These are phyloP conservation scores for Euura lappo DNA, from an alignment of 1,140 invertebrate species.

Conservation along the genomic window DNA sequence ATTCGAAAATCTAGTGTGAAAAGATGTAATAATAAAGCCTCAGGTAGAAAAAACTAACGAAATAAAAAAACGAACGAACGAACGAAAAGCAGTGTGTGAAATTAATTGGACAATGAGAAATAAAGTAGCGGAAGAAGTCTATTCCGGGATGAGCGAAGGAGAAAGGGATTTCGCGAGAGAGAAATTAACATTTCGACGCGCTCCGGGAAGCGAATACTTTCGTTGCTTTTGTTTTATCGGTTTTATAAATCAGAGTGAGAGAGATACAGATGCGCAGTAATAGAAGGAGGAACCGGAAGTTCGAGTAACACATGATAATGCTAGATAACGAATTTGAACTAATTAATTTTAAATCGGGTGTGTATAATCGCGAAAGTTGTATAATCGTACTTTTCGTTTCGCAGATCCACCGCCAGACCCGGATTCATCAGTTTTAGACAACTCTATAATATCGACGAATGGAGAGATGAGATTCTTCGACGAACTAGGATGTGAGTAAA, in stretches of 20 bases:
- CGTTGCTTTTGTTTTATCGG: background rate
- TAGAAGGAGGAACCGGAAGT: background rate
- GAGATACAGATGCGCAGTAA: too few relatives aligned
- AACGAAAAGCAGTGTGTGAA: constrained; percentile 34
- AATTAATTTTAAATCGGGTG: background rate
- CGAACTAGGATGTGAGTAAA: constrained; percentile 63
- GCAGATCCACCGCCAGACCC: background rate
- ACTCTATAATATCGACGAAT: constrained; percentile 17
- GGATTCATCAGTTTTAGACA: background rate
- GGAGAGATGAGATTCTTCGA: constrained; percentile 63
- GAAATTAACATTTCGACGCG: background rate
- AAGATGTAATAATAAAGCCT: constrained; percentile 5
- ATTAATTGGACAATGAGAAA: constrained; percentile 18
- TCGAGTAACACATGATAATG: background rate
- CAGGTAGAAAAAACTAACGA: too few relatives aligned
- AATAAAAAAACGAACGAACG: constrained; percentile 19
- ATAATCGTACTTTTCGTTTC: background rate
- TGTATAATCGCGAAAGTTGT: background rate
- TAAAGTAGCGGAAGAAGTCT: background rate
- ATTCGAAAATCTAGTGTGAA: background rate
- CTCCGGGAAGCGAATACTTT: background rate
- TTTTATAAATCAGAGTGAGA: background rate
- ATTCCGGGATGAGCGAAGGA: background rate
- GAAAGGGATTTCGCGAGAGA: background rate
- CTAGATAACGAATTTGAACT: too few relatives aligned